phyloP scores from a whole-genome alignment of 1,140 invertebrate species.

The Drosophila teissieri region DNA sequence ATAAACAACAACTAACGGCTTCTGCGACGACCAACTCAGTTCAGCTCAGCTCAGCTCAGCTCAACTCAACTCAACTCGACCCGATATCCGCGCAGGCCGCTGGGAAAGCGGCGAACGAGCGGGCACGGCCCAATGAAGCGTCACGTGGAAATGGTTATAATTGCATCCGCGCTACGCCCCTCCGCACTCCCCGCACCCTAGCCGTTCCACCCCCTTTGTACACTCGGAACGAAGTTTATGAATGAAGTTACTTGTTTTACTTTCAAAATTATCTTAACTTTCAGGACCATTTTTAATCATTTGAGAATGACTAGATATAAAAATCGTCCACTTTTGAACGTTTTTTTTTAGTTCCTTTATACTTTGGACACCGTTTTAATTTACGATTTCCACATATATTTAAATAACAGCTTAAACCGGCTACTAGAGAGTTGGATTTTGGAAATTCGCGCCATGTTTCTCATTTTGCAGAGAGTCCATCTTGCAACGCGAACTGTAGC shows the following conservation, averaged over 20 bases:
- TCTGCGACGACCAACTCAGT: slow-evolving; percentile 44
- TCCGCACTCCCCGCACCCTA: not conserved
- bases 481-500: slow-evolving; percentile 35
- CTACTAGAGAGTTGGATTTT: too few relatives aligned
- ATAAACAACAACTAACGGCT: slow-evolving; percentile 59
- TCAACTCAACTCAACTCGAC: slow-evolving; percentile 38
- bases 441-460: not conserved
- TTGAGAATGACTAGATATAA: too few relatives aligned
- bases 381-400: too few relatives aligned
- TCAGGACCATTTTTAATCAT: too few relatives aligned
- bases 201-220: not conserved
- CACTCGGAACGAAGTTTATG: slow-evolving; percentile 1
- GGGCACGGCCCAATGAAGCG: slow-evolving; percentile 70
- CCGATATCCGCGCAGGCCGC: slow-evolving; percentile 25
- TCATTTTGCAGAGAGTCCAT: slow-evolving; percentile 14
- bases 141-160: slow-evolving; percentile 81
- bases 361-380: too few relatives aligned
- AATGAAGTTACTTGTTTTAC: too few relatives aligned
- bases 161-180: slow-evolving; percentile 71
- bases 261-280: too few relatives aligned
- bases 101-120: slow-evolving; percentile 6
- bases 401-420: too few relatives aligned
- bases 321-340: too few relatives aligned
- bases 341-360: too few relatives aligned
- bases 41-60: slow-evolving; percentile 14